These are phyloP conservation scores for Pseudochirops corinnae DNA, from an alignment of 2,797 vertebrate species.

Conservation along the genomic window DNA sequence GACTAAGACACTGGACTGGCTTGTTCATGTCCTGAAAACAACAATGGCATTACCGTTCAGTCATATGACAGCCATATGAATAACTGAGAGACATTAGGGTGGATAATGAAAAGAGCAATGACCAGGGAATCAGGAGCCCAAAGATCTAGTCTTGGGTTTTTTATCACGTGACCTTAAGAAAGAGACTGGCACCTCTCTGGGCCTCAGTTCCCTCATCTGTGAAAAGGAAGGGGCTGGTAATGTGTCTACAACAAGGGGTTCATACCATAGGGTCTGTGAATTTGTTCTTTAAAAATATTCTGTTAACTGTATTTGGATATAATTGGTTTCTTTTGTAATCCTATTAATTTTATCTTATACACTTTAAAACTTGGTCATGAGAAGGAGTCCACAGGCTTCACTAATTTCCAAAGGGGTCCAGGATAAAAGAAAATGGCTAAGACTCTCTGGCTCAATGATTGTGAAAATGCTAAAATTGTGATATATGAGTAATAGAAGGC, in stretches of 20 bases:
- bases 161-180: not conserved
- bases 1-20: not conserved
- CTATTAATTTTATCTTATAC: not conserved
- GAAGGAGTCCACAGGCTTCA: not conserved
- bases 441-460: not conserved
- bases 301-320: not conserved
- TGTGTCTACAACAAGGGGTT: not conserved
- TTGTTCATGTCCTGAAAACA: not conserved
- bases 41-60: not conserved
- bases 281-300: not conserved
- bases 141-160: not conserved
- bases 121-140: not conserved
- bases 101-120: not conserved
- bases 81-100: not conserved
- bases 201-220: not conserved
- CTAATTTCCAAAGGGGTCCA: not conserved
- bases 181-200: not conserved
- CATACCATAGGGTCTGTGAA: not conserved
- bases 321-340: not conserved
- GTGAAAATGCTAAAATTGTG: not conserved
- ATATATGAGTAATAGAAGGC: not conserved
- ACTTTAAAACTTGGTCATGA: not conserved
- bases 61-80: not conserved
- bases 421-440: not conserved
- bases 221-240: not conserved